phyloP scores from a whole-genome alignment of 1,140 invertebrate species.

The Zaprionus tsacasi region DNA sequence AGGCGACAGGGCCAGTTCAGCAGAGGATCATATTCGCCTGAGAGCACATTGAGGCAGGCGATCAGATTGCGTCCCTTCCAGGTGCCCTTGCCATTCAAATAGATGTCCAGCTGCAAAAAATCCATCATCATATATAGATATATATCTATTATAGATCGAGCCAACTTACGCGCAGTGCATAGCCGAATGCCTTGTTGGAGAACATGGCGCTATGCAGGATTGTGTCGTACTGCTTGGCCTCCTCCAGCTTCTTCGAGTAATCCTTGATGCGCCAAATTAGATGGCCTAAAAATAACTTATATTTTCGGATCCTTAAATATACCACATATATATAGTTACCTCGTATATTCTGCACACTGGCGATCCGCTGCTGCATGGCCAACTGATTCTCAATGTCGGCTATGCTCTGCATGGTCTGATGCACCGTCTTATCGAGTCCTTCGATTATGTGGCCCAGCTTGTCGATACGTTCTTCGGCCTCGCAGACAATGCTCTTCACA shows the following conservation, averaged over 20 bases:
- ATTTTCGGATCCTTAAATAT: background rate
- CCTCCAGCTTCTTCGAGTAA: conserved; percentile 87
- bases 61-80: conserved; percentile 90
- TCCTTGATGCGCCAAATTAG: conserved; percentile 89
- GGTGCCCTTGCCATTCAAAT: conserved; percentile 89
- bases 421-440: conserved; percentile 59
- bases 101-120: conserved; percentile 86
- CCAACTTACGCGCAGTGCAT: conserved; percentile 87
- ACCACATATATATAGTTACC: conserved; percentile 39
- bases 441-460: conserved; percentile 58
- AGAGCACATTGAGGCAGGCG: conserved; percentile 87
- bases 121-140: background rate
- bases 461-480: conserved; percentile 82
- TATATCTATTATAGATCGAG: background rate
- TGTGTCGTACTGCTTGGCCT: conserved; percentile 87
- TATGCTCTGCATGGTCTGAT: conserved; percentile 73
- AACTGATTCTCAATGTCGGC: conserved; percentile 77
- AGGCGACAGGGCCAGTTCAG: conserved; percentile 89
- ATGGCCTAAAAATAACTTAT: conserved; percentile 83
- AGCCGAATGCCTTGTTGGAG: conserved; percentile 89
- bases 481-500: conserved; percentile 80
- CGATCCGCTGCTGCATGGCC: conserved; percentile 73
- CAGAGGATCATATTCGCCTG: conserved; percentile 89
- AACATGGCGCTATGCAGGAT: conserved; percentile 88
- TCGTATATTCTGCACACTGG: conserved; percentile 70